Evolutionary conservation across 2,797 vertebrate species (phyloP), one percentile per base, ranked within the genome.

Genomic region (Octomys mimax): DNA sequence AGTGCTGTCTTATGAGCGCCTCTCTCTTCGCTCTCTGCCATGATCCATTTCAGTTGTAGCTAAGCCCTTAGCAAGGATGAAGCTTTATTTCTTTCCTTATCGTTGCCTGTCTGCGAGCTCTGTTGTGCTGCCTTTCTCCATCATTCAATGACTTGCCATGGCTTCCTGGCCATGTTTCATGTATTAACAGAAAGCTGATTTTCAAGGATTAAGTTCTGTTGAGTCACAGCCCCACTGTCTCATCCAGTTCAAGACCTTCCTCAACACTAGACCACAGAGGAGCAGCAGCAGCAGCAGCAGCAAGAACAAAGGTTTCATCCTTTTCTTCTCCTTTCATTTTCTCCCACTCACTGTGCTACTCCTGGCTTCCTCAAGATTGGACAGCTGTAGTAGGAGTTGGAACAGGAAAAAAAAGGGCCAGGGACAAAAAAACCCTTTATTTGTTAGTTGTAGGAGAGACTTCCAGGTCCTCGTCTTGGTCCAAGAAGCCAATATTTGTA

Each of bases 141-240:
- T 24, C 54, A 28, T 52, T 64, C 66, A 61, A 33, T 82, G 61
- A 92, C 71, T 81, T 85, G 3, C 49, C 6, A 1, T n/a, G 70
- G 28, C 39, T 93, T 94, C 75, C 42, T 57, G 87, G 49, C 31
- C 75, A 78, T 42, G 54, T 64, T 85, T 92, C 31, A 13, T 33
- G 7, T 57, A 80, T 39, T 70, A 77, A 83, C 22, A 39, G 87
- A 49, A 8, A 66, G 18, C 24, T 96, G 42, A 36, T 85, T 66
- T 95, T 78, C 52, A 90, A 92, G 81, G 68, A 78, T 82, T 85
- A 70, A 85, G 49, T 87, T 91, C 75, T 39, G 66, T 24, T n/a
- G 46, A 61, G 24, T 66, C 42, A 21, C 42, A 95, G 16, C 61
- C 70, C 28, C 18, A 62, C 6, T 22, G 46, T 52, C n/a, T 87